Conservation (phyloP, 2,888 invertebrate species). For the Cantharis flavilabris region DNA sequence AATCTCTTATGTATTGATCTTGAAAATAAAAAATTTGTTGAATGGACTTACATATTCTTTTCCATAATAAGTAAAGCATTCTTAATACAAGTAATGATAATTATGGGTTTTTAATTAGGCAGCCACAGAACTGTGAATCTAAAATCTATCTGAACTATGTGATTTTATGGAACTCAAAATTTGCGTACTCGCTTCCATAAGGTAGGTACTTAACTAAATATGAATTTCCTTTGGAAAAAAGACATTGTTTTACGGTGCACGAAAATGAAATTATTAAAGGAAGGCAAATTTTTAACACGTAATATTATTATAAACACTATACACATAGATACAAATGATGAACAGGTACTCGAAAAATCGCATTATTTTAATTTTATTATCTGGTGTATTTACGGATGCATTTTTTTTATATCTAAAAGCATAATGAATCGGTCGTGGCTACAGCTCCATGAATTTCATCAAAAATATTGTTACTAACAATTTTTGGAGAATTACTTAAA, state of each 20-base stretch:
- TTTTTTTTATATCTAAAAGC: conserved; percentile 28
- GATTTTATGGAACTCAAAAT: background rate
- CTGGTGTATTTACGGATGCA: conserved; percentile 31
- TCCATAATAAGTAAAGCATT: background rate
- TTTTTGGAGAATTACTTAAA: conserved; percentile 32
- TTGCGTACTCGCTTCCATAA: background rate
- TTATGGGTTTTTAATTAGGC: background rate
- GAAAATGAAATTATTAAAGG: background rate
- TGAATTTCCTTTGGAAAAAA: background rate
- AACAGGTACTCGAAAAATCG: conserved; percentile 17
- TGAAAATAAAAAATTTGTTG: no score
- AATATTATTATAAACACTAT: conserved; percentile 3
- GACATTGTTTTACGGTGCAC: background rate
- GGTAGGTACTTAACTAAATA: background rate
- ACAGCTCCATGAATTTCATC: conserved; percentile 30
- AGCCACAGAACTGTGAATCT: background rate
- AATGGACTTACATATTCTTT: background rate
- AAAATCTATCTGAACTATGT: background rate
- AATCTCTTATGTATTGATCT: no score
- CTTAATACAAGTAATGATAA: background rate
- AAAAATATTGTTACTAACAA: conserved; percentile 34
- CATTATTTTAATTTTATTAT: conserved; percentile 14
- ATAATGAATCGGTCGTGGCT: conserved; percentile 23
- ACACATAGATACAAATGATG: conserved; percentile 13
- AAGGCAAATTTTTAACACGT: background rate